Percentiles rank a stretch among this genome's conserved stretches.
These are phyloP conservation scores for Rhynchopsitta pachyrhyncha DNA, from an alignment of 2,113 vertebrate genomes.

Conservation along the genomic window DNA sequence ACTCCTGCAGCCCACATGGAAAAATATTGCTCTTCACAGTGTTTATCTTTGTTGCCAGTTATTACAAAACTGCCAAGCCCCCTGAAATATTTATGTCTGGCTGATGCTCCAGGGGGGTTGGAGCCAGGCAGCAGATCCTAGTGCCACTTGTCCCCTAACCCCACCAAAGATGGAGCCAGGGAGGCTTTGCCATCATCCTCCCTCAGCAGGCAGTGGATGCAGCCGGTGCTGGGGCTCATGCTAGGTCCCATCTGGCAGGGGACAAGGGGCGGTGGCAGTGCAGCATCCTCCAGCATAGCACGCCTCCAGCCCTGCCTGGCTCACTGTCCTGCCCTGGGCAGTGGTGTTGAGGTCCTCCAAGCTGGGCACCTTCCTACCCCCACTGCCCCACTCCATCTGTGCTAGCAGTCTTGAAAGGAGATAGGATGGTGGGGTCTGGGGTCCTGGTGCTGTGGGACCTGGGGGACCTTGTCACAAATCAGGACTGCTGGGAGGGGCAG, in stretches of 20 bases:
- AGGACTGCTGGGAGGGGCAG: neutral
- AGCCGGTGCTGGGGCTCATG: neutral
- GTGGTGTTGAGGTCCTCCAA: accelerated
- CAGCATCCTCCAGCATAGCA: neutral
- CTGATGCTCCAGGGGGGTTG: neutral
- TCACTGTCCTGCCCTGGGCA: accelerated
- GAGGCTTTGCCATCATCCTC: neutral
- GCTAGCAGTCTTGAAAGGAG: neutral
- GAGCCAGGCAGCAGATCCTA: neutral
- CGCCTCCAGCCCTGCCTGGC: accelerated
- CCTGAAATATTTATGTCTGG: conserved; percentile 64
- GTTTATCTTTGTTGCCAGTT: conserved; percentile 66
- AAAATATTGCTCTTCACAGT: conserved; percentile 60
- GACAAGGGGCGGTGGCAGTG: neutral
- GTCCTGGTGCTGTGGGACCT: neutral
- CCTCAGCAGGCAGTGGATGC: neutral
- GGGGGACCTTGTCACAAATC: neutral
- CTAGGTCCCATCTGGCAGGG: neutral
- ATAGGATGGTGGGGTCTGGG: accelerated
- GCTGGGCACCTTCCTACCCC: neutral
- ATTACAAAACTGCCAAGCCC: conserved; percentile 61
- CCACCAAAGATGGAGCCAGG: neutral
- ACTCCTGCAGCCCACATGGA: conserved; percentile 60
- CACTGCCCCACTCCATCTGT: accelerated
- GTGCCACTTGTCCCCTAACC: neutral